phyloP scores from a whole-genome alignment of 2,113 vertebrate genomes.

The Hippocampus guttulatus region DNA sequence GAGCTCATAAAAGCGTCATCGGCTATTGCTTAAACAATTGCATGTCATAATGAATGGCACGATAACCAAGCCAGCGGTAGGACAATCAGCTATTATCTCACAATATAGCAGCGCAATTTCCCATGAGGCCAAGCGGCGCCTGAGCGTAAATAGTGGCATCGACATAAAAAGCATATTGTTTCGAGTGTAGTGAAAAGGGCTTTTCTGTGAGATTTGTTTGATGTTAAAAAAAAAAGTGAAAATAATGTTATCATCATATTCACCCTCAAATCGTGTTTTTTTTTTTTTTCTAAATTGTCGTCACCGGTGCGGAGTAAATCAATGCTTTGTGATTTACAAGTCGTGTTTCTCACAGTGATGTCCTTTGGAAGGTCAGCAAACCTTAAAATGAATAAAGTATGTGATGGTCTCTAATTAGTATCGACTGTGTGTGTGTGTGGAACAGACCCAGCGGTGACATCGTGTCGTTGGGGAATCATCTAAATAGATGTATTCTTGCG shows the following conservation, averaged over 20 bases:
- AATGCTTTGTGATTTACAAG: constrained; percentile 21
- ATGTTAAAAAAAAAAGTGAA: background rate
- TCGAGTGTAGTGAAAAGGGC: background rate
- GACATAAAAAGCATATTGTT: background rate
- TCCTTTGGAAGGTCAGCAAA: constrained; percentile 32
- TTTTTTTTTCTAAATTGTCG: constrained; percentile 22
- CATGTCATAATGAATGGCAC: constrained; percentile 33
- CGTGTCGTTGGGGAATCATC: background rate
- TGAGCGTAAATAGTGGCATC: background rate
- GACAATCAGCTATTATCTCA: constrained; percentile 16
- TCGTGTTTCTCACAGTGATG: constrained; percentile 12
- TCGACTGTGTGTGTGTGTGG: background rate
- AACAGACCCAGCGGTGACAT: constrained; percentile 25
- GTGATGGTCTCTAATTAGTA: constrained; percentile 40
- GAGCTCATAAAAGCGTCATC: constrained; percentile 22
- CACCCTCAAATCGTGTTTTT: background rate
- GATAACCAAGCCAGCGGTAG: constrained; percentile 28
- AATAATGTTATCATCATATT: background rate
- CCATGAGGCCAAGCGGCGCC: constrained; percentile 13
- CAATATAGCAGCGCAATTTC: constrained; percentile 21
- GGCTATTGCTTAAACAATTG: constrained; percentile 35
- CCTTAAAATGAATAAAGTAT: constrained; percentile 41
- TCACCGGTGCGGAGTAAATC: constrained; percentile 6
- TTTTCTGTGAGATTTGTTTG: constrained; percentile 4
- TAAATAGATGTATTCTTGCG: background rate